These are phyloP conservation scores for Vulpes vulpes DNA, from an alignment of 2,113 vertebrate species.

Conservation along the genomic window DNA sequence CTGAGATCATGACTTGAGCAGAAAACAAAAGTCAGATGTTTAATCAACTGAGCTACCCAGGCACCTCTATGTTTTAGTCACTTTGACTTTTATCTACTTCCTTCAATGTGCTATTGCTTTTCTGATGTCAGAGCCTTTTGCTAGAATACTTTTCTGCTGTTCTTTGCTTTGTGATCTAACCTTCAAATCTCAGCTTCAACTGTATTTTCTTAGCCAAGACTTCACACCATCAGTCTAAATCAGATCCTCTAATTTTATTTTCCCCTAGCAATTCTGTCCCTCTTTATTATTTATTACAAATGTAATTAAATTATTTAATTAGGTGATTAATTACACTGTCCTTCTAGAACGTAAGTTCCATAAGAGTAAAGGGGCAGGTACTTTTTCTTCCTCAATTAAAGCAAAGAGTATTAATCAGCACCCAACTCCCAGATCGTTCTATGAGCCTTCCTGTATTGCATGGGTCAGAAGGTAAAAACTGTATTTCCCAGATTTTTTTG, in stretches of 20 bases:
- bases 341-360: not conserved
- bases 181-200: not conserved
- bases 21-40: not conserved
- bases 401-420: not conserved
- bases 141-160: not conserved
- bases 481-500: not conserved
- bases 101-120: not conserved
- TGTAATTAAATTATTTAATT: conserved; percentile 30
- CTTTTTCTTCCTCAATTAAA: conserved; percentile 23
- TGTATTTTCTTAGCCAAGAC: not conserved
- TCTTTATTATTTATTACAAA: conserved; percentile 34
- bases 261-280: not conserved
- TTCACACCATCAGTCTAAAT: not conserved
- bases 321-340: not conserved
- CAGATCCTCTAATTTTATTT: not conserved
- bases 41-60: not conserved
- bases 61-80: not conserved
- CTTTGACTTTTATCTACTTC: not conserved
- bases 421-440: not conserved
- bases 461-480: not conserved
- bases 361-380: not conserved
- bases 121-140: not conserved
- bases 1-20: not conserved
- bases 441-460: not conserved
- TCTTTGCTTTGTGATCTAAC: not conserved